phyloP scores from a whole-genome alignment of 2,113 vertebrate genomes.

The Stigmatopora nigra region DNA sequence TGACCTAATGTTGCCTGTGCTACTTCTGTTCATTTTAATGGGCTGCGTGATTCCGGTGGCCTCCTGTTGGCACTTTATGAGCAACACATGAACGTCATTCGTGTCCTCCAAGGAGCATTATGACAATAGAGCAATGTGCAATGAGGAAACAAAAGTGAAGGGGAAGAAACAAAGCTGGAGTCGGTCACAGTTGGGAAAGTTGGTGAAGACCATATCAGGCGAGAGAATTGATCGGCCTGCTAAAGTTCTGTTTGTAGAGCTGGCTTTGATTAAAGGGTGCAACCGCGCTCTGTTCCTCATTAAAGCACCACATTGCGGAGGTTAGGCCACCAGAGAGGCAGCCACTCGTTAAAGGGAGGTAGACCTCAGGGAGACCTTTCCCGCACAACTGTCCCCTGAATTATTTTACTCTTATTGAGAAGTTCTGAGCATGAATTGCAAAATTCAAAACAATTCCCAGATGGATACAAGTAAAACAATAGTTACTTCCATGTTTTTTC shows the following conservation, averaged over 20 bases:
- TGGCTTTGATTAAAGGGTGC: slow-evolving; percentile 61
- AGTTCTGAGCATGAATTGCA: neutral
- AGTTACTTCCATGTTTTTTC: too few species aligned
- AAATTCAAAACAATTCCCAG: too few species aligned
- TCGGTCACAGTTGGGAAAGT: slow-evolving; percentile 20
- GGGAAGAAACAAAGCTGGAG: slow-evolving; percentile 24
- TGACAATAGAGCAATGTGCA: slow-evolving; percentile 19
- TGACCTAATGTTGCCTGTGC: slow-evolving; percentile 21
- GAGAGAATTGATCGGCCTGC: slow-evolving; percentile 52
- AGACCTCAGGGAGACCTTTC: slow-evolving; percentile 13
- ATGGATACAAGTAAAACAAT: too few species aligned
- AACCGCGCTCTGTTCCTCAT: slow-evolving; percentile 55
- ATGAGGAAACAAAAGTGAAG: slow-evolving; percentile 11
- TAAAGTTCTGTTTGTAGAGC: slow-evolving; percentile 53
- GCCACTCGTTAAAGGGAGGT: slow-evolving; percentile 21
- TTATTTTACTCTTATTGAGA: slow-evolving; percentile 9
- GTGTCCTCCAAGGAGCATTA: slow-evolving; percentile 9
- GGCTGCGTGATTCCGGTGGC: slow-evolving; percentile 28
- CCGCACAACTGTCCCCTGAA: slow-evolving; percentile 14
- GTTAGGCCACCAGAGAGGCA: slow-evolving; percentile 19
- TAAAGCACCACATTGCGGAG: slow-evolving; percentile 38
- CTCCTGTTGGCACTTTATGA: slow-evolving; percentile 14
- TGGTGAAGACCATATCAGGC: slow-evolving; percentile 41
- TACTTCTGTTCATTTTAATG: slow-evolving; percentile 29
- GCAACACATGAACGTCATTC: slow-evolving; percentile 11